A percentile compares a stretch with the other conserved stretches of the same genome.
Conservation (phyloP, 2,113 vertebrate species). For the Barnardius zonarius region DNA sequence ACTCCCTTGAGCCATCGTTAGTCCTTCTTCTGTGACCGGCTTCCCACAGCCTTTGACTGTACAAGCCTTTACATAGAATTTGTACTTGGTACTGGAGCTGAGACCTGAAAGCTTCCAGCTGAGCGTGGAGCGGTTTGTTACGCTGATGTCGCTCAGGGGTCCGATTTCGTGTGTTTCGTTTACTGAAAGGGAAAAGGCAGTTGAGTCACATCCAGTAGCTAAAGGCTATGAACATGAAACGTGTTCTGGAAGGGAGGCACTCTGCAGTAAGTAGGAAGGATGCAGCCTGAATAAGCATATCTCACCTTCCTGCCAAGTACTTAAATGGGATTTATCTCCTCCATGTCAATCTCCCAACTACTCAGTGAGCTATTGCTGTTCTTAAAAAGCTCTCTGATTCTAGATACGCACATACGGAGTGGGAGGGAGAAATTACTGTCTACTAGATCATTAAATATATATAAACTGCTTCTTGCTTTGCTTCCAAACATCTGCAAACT, state of each 20-base stretch:
- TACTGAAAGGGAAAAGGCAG: constrained; percentile 73
- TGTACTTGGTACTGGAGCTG: constrained; percentile 86
- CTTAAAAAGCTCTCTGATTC: neutral
- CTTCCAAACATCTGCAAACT: neutral
- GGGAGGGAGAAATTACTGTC: neutral
- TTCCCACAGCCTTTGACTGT: constrained; percentile 88
- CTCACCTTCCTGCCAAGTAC: neutral
- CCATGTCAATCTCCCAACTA: neutral
- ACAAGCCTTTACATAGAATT: constrained; percentile 89
- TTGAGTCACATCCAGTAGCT: neutral
- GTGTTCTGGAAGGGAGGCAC: neutral
- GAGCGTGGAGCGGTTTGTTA: constrained; percentile 75
- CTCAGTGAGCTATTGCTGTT: neutral
- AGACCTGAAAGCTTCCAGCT: constrained; percentile 82
- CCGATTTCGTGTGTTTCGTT: constrained; percentile 87
- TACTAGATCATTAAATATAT: neutral
- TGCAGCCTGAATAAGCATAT: neutral
- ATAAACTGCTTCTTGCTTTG: neutral
- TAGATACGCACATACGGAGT: neutral
- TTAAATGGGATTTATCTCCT: neutral
- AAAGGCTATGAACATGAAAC: neutral
- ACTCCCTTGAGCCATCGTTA: constrained; percentile 85
- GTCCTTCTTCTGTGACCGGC: constrained; percentile 82
- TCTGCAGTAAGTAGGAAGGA: neutral
- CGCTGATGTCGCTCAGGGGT: constrained; percentile 74